Conservation (phyloP, 1,140 invertebrate species). For the Drosophila chauvacae region DNA sequence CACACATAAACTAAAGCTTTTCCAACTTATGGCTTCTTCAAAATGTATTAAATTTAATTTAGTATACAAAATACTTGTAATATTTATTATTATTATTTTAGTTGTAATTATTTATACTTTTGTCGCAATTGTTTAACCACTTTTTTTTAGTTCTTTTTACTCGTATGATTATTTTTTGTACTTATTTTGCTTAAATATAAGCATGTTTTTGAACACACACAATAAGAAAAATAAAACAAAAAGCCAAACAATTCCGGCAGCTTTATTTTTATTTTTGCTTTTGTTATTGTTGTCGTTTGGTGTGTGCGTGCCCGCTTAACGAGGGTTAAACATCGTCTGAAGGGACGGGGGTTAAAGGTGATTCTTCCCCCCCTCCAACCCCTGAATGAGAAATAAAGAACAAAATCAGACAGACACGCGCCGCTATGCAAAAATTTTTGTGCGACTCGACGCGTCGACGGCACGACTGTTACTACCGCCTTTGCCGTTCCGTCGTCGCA, state of each 20-base stretch:
- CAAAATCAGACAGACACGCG: conserved; percentile 35
- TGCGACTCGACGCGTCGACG: conserved; percentile 78
- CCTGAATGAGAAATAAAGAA: conserved; percentile 11
- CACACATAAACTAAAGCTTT: not conserved
- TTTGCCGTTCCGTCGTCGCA: conserved; percentile 48
- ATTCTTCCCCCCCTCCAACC: not conserved
- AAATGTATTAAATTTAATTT: not conserved
- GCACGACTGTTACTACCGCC: conserved; percentile 78
- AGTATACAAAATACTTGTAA: not conserved
- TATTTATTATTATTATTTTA: no score
- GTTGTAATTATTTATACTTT: not conserved
- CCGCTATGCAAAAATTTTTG: conserved; percentile 65
- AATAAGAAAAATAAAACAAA: conserved; percentile 2
- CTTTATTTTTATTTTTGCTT: not conserved
- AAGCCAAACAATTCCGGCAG: conserved; percentile 20
- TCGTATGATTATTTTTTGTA: not conserved
- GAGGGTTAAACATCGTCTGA: conserved; percentile 40
- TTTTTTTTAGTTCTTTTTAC: not conserved
- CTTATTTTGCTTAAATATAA: conserved; percentile 1
- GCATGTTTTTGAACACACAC: conserved; percentile 8
- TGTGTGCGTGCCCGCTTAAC: conserved; percentile 26
- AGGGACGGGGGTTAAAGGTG: conserved; percentile 35
- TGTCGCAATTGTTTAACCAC: not conserved
- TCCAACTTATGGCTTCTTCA: not conserved
- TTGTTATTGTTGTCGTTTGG: conserved; percentile 2